Evolutionary conservation across 2,888 invertebrate species (phyloP), one percentile per base, ranked within the genome.

Genomic region (Chirona hameri): DNA sequence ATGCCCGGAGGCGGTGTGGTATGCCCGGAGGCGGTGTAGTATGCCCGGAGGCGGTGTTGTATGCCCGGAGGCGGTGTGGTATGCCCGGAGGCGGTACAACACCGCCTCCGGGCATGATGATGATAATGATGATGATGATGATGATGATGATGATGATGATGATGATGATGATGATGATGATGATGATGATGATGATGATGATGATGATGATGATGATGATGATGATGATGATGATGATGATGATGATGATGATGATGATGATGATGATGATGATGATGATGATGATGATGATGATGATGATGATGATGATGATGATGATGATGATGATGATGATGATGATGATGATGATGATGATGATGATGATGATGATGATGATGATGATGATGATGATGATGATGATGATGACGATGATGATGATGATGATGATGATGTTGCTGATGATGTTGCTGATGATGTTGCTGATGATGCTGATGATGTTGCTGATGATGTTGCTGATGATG

Each of bases 111-210:
- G n/a, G n/a, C n/a, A n/a, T n/a, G 65, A 65, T 65, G n/a, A 65
- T 65, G 65, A 65, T 65, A 65, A 65, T 65, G 65, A 65, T 65
- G n/a, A 65, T 65, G 65, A 65, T 65, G n/a, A 65, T 65, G 65
- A 65, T 65, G n/a, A 65, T 65, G 65, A 65, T 65, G n/a, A 65
- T 65, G 65, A 65, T 65, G n/a, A 65, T 65, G 65, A 65, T 65
- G n/a, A 65, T 65, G 65, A 65, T 65, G n/a, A 65, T 65, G 65
- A 65, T 65, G n/a, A 65, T 65, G 65, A 65, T 65, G n/a, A 65
- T 65, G 65, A 65, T n/a, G n/a, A 65, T 65, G 65, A 65, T n/a
- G n/a, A 65, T 65, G 65, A 65, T 65, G n/a, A 65, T 65, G 65
- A 65, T 65, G n/a, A 65, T 65, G 65, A 65, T 65, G n/a, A 65